Evolutionary conservation across 2,113 vertebrate genomes (phyloP), one percentile per base, ranked within the genome.

Genomic region (Neoarius graeffei): DNA sequence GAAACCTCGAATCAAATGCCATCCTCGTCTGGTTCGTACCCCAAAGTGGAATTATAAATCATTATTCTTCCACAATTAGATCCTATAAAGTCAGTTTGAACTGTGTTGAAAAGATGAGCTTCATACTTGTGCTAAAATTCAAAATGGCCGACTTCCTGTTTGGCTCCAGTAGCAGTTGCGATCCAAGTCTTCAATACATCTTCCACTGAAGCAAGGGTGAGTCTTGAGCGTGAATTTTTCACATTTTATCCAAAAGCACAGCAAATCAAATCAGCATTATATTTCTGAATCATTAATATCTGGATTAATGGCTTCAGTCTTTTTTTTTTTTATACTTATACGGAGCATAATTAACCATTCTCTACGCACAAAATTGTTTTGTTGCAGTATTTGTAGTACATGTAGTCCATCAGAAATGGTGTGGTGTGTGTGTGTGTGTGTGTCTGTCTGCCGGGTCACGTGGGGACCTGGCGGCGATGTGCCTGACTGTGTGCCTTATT

Each of bases 401-500:
- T 60, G 35, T 73, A 71, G 30, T 42, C 42, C 42, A 1, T 5
- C 35, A 48, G 48, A 48, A 35, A 73, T 19, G 8, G 30, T 60
- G 56, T 13, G 69, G 81, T 66, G 56, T 64, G 35, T 42, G 35
- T 35, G 42, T 42, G 42, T 42, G 42, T 83, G 81, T 77, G n/a
- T 60, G n/a, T 86, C 74, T 73, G 84, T 86, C 73, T 86, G 85
- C 23, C 64, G 85, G 88, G 86, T 89, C 86, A 89, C 88, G 60
- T 88, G 91, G 83, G 42, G 80, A 87, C 86, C 83, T 87, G 50
- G 17, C 77, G 88, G 85, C 86, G 77, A 85, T 87, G 80, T 92
- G 88, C 93, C 93, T 93, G 89, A 91, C 93, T 91, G 92, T 91
- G 92, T 94, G 88, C 93, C 91, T 93, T 93, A 93, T 94, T 93